A percentile compares a stretch with the other conserved stretches of the same genome.
Evolutionary conservation across 2,888 invertebrate genomes (phyloP).

Genomic region (Dromius quadrimaculatus): DNA sequence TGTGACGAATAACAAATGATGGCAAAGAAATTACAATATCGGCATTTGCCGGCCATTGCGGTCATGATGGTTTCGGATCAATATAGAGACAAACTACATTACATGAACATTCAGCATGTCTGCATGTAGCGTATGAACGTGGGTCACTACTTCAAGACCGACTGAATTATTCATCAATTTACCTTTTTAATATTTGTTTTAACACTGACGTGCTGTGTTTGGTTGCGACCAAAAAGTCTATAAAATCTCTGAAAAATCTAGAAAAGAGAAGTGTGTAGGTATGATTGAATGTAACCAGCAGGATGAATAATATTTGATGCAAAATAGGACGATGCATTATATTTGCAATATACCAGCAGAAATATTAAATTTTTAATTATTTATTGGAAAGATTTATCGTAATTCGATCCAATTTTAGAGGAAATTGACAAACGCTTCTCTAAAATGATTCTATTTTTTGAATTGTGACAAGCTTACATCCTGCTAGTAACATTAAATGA

Average conservation of each 20-base stretch:
- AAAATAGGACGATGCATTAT: no score
- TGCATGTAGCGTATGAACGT: constrained; percentile 29
- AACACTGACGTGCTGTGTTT: constrained; percentile 29
- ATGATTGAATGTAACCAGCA: constrained; percentile 9
- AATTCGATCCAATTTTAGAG: no score
- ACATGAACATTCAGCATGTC: constrained; percentile 23
- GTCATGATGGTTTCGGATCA: constrained; percentile 26
- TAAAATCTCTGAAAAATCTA: constrained; percentile 39
- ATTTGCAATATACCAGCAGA: no score
- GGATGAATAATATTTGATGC: no score
- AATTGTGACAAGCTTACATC: no score
- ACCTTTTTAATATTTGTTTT: constrained; percentile 27
- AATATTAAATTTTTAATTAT: no score
- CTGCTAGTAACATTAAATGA: no score
- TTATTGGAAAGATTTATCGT: no score
- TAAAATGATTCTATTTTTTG: no score
- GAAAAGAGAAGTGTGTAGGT: constrained; percentile 24
- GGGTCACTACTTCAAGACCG: constrained; percentile 37
- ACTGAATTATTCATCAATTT: constrained; percentile 38
- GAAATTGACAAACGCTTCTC: no score
- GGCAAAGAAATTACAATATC: constrained; percentile 45
- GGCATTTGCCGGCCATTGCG: constrained; percentile 36
- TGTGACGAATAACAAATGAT: no score
- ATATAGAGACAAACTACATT: constrained; percentile 45
- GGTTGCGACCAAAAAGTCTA: constrained; percentile 23